These are phyloP conservation scores for Sphaeramia orbicularis DNA, from an alignment of 2,797 vertebrate genomes.

Conservation along the genomic window DNA sequence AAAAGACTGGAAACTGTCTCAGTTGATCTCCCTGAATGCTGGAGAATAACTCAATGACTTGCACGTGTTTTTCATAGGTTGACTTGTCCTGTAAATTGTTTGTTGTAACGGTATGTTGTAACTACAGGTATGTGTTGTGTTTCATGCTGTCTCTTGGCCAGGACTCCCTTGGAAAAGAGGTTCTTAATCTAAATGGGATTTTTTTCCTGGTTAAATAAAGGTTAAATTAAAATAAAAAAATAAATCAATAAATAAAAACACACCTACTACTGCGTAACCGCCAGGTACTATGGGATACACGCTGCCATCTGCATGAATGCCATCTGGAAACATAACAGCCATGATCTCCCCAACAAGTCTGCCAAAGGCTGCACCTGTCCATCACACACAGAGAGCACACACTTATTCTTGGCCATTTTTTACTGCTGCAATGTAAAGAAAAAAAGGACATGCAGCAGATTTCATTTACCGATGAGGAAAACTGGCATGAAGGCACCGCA, in stretches of 20 bases:
- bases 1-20: too few relatives aligned
- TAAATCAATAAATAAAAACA: constrained; percentile 55
- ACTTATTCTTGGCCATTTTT: background rate
- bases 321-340: constrained; percentile 96
- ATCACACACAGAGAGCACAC: constrained; percentile 38
- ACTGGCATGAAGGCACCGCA: constrained; percentile 99
- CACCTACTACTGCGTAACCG: constrained; percentile 97
- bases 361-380: constrained; percentile 95
- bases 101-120: too few relatives aligned
- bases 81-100: too few relatives aligned
- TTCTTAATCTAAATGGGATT: too few relatives aligned
- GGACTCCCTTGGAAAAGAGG: too few relatives aligned
- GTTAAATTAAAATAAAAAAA: too few relatives aligned
- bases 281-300: constrained; percentile 96
- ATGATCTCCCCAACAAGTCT: constrained; percentile 96
- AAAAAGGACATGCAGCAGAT: background rate
- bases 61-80: too few relatives aligned
- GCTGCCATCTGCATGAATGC: constrained; percentile 92
- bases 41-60: too few relatives aligned
- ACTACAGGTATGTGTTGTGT: too few relatives aligned
- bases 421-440: background rate
- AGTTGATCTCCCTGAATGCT: too few relatives aligned
- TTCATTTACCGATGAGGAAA: constrained; percentile 94
- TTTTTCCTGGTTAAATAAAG: too few relatives aligned
- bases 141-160: too few relatives aligned